phyloP scores from a whole-genome alignment of 2,797 vertebrate genomes.

The Manis pentadactyla region DNA sequence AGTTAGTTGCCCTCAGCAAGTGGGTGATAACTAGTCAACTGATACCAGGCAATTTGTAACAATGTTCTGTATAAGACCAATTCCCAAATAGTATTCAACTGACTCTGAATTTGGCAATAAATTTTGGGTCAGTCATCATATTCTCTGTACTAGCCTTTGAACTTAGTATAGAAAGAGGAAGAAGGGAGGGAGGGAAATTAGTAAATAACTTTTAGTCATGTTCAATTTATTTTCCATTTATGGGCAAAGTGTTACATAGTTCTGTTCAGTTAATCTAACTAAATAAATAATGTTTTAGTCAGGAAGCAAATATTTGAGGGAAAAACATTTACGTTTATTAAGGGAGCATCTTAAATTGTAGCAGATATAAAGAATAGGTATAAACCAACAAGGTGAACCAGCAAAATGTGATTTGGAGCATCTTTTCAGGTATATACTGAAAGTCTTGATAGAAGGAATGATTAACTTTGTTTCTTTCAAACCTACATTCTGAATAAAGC shows the following conservation, averaged over 20 bases:
- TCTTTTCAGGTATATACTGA: background rate
- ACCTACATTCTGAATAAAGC: background rate
- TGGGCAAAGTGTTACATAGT: constrained; percentile 19
- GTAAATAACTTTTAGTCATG: background rate
- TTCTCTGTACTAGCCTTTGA: background rate
- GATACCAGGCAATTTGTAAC: background rate
- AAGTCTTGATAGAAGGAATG: constrained; percentile 35
- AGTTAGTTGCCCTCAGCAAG: background rate
- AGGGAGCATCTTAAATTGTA: constrained; percentile 50
- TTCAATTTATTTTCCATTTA: constrained; percentile 62
- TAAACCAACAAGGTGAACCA: constrained; percentile 36
- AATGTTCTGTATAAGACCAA: background rate
- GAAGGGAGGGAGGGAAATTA: background rate
- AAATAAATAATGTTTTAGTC: constrained; percentile 22
- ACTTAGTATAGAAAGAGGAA: background rate
- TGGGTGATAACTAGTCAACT: background rate
- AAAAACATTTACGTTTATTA: constrained; percentile 46
- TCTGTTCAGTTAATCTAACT: constrained; percentile 60
- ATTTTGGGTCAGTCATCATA: background rate
- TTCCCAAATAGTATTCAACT: background rate
- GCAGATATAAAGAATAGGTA: background rate
- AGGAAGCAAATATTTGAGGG: constrained; percentile 3
- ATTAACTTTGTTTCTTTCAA: constrained; percentile 46
- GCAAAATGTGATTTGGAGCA: constrained; percentile 48
- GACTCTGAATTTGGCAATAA: constrained; percentile 5